Conservation (phyloP, 2,888 invertebrate species). For the Petrolisthes manimaculis region DNA sequence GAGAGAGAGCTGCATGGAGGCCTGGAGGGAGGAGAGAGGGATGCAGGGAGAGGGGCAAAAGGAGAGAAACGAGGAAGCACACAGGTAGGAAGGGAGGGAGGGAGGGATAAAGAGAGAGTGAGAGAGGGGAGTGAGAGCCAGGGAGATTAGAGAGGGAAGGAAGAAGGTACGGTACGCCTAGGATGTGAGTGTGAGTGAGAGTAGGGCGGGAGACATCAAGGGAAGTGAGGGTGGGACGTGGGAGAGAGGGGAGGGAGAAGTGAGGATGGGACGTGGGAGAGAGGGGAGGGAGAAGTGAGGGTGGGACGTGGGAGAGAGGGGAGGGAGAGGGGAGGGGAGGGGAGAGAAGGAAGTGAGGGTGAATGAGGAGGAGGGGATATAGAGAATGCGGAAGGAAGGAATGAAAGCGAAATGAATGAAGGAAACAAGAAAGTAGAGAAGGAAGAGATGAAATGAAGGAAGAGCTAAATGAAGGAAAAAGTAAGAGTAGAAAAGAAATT, state of each 20-base stretch:
- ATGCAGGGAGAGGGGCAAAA: not conserved
- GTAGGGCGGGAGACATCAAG: not conserved
- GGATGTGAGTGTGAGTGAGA: not conserved
- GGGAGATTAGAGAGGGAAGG: slow-evolving; percentile 2
- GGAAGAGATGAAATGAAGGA: not conserved
- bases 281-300: not conserved
- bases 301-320: not conserved
- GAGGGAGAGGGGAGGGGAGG: not conserved
- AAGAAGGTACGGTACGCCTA: not conserved
- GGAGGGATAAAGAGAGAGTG: not conserved
- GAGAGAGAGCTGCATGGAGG: slow-evolving; percentile 3
- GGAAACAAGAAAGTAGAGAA: not conserved
- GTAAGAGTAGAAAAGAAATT: not conserved
- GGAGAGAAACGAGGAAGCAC: too few relatives aligned
- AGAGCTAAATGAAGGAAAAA: not conserved
- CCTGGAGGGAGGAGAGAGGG: slow-evolving; percentile 1
- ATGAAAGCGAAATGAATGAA: not conserved
- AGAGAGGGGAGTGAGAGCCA: not conserved
- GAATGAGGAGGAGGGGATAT: not conserved
- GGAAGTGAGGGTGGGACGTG: not conserved
- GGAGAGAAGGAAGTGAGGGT: slow-evolving; percentile 1
- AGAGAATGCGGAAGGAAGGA: not conserved
- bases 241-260: not conserved
- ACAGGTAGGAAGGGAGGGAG: not conserved
- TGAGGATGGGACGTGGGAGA: too few relatives aligned